phyloP scores from a whole-genome alignment of 2,797 vertebrate genomes.

The Poecile montanus region DNA sequence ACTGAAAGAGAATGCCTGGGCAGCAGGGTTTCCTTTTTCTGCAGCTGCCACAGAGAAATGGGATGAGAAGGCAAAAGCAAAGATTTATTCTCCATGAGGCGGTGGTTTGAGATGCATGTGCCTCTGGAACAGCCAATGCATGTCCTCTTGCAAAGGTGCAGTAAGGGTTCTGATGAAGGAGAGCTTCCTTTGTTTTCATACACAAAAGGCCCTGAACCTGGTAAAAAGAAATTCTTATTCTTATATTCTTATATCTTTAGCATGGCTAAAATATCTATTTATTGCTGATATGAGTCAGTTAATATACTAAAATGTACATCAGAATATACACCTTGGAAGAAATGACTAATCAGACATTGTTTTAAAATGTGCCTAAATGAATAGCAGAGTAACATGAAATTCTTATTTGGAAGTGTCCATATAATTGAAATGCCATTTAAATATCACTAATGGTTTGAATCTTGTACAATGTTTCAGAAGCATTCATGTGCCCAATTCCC shows the following conservation, averaged over 20 bases:
- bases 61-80: neutral
- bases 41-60: neutral
- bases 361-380: neutral
- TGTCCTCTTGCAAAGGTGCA: neutral
- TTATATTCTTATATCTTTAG: neutral
- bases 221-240: neutral
- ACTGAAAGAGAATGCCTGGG: neutral
- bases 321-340: neutral
- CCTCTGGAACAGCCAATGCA: neutral
- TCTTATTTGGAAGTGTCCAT: neutral
- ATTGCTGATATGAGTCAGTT: neutral
- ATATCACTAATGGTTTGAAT: neutral
- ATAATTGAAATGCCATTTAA: neutral
- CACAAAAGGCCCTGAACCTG: neutral
- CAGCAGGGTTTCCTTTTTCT: neutral
- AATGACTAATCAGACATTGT: neutral
- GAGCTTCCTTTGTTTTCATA: neutral
- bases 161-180: neutral
- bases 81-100: neutral
- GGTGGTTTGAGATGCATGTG: neutral
- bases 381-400: neutral
- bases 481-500: neutral
- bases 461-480: neutral
- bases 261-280: neutral
- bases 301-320: neutral